A percentile compares a stretch with the other conserved stretches of the same genome.
Evolutionary conservation across 1,140 invertebrate genomes (phyloP).

Genomic region (Bactericera cockerelli): DNA sequence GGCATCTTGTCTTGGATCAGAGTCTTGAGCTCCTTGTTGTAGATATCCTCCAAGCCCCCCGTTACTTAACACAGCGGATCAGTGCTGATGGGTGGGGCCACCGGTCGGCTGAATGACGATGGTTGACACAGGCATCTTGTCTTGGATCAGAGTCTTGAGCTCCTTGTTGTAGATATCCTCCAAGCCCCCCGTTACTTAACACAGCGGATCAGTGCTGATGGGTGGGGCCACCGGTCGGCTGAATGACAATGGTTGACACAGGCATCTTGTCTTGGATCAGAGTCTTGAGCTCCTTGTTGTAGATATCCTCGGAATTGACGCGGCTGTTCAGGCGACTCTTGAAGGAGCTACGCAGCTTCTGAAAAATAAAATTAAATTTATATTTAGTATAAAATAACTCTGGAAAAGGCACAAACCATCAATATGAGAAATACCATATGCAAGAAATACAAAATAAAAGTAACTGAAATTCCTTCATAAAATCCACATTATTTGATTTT

Average conservation of each 20-base stretch:
- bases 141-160: conserved; percentile 19
- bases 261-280: conserved; percentile 18
- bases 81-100: too few relatives aligned
- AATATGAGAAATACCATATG: too few relatives aligned
- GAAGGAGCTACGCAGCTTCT: conserved; percentile 20
- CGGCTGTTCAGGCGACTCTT: conserved; percentile 16
- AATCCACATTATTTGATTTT: too few relatives aligned
- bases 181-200: too few relatives aligned
- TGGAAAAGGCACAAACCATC: too few relatives aligned
- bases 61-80: too few relatives aligned
- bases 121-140: conserved; percentile 9
- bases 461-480: too few relatives aligned
- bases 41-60: conserved; percentile 10
- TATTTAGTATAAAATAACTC: too few relatives aligned
- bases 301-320: conserved; percentile 6
- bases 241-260: neutral
- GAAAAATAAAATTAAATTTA: too few relatives aligned
- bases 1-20: too few relatives aligned
- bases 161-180: conserved; percentile 18
- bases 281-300: conserved; percentile 20
- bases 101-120: neutral
- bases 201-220: neutral
- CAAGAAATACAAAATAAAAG: too few relatives aligned
- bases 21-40: conserved; percentile 20
- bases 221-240: neutral